Base-by-base conservation (phyloP, 2,888 invertebrate species). In the Anthophora plumipes region DNA sequence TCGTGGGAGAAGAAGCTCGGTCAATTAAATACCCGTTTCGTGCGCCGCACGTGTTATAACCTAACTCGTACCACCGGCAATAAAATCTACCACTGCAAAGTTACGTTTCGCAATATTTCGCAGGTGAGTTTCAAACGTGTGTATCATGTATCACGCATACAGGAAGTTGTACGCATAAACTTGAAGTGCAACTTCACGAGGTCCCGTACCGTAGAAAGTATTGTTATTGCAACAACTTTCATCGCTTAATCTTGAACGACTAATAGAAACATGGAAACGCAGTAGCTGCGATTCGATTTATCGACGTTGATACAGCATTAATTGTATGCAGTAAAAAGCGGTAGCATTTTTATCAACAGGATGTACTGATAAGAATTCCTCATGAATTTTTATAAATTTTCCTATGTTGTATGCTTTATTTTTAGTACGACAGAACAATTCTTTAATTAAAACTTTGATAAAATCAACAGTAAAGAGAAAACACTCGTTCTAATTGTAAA, bases 1-100 rank as follows among this genome's bases (percentile, higher is more conserved):
- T 52, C 76, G 43, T 22, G 72, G 43, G 50, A 71, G 31, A 57
- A 64, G 55, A 12, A 57, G 48, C 22, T 14, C 8, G n/a, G 17
- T 71, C 75, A 63, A 76, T 76, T 63, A 63, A 71, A 76, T 61
- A 54, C n/a, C 37, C 43, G 46, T 75, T 61, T 61, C 20, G 39
- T 43, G 43, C 39, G 20, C 5, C 37, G 7, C 31, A 31, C 25
- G 39, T 20, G n/a, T 66, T 41, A 39, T 20, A 43, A 20, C 31
- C 17, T 57, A n/a, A 55, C 5, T 55, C n/a, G 17, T 0, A 31
- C 6, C 6, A 20, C n/a, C 4, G 1, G 11, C 22, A 9, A 46
- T 25, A 11, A 50, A 57, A 63, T 55, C 39, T 43, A 12, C n/a
- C 8, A 5, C 31, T 37, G 31, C 48, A 20, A 22, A 60, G 37